A percentile compares a stretch with the other conserved stretches of the same genome.
Evolutionary conservation across 2,888 invertebrate species (phyloP).

Genomic region (Chirona hameri): DNA sequence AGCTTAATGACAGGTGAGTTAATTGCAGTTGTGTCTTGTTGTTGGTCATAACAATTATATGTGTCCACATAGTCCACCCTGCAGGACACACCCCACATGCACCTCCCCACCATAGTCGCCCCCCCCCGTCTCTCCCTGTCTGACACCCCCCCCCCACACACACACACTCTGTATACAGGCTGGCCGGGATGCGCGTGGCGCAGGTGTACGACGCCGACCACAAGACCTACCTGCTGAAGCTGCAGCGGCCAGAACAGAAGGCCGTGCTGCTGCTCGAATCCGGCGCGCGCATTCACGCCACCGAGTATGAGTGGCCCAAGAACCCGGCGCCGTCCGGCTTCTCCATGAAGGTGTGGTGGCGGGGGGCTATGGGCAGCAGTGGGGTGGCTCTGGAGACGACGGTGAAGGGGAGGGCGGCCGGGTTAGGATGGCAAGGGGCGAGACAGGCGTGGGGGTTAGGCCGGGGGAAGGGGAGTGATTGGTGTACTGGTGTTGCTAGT

Average conservation of each 20-base stretch:
- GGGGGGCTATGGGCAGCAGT: too few species aligned
- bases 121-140: not conserved
- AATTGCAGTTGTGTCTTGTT: not conserved
- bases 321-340: conserved; percentile 65
- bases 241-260: conserved; percentile 64
- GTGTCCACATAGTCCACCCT: too few species aligned
- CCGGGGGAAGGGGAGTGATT: too few species aligned
- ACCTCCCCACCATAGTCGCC: not conserved
- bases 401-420: too few species aligned
- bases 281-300: conserved; percentile 87
- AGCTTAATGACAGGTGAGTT: conserved; percentile 71
- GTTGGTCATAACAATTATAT: too few species aligned
- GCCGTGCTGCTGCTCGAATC: conserved; percentile 86
- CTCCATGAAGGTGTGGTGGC: conserved; percentile 79
- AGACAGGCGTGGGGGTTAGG: too few species aligned
- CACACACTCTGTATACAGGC: conserved; percentile 50
- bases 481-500: too few species aligned
- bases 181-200: conserved; percentile 87
- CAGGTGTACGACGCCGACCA: conserved; percentile 97
- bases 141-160: too few species aligned
- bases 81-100: too few species aligned
- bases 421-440: too few species aligned
- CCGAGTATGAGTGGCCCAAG: conserved; percentile 98
- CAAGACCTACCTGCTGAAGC: conserved; percentile 82
- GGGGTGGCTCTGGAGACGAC: too few species aligned